Evolutionary conservation across 1,140 invertebrate genomes (phyloP), one percentile per base, ranked within the genome.

Genomic region (Camponotus pennsylvanicus): DNA sequence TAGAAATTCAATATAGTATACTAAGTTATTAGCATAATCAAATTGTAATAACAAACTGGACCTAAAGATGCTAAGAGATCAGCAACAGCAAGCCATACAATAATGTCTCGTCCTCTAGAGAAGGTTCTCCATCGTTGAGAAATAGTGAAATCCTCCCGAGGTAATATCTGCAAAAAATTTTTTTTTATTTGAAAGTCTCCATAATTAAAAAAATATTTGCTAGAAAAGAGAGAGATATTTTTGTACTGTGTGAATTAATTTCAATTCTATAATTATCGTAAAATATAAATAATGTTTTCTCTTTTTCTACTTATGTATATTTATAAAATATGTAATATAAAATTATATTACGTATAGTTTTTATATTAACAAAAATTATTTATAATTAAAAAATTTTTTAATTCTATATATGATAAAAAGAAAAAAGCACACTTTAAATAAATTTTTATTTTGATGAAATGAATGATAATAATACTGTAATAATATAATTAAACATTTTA

Each of bases 1-100:
- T 21, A 11, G 15, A 52, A 34, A 1, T 75, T 73, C 27, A 45
- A 64, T 34, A 27, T 67, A 67, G 1, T 52, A 52, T 69, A 69
- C 13, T 67, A 52, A 52, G 13, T 64, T 78, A 78, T 45, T 34
- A 37, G 7, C 27, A 78, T 45, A 45, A 57, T 67, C 13, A 71
- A 70, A 27, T 57, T 52, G n/a, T 13, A 21, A 87, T 67, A 88
- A 89, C 34, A 84, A 89, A 87, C 34, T 71, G 91, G 95, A 97
- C 97, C 97, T 92, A 97, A 93, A 15, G 97, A 97, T 76, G 97
- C 97, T 55, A 98, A 93, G 27, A 98, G 95, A 95, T 98, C 97
- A 45, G 97, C 97, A 71, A 97, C 94, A 18, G 97, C 97, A 34
- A 98, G 94, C 97, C 97, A 98, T 64, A 97, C 95, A 75, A 98